Conservation (phyloP, 2,888 invertebrate species). For the Priapulus caudatus region DNA sequence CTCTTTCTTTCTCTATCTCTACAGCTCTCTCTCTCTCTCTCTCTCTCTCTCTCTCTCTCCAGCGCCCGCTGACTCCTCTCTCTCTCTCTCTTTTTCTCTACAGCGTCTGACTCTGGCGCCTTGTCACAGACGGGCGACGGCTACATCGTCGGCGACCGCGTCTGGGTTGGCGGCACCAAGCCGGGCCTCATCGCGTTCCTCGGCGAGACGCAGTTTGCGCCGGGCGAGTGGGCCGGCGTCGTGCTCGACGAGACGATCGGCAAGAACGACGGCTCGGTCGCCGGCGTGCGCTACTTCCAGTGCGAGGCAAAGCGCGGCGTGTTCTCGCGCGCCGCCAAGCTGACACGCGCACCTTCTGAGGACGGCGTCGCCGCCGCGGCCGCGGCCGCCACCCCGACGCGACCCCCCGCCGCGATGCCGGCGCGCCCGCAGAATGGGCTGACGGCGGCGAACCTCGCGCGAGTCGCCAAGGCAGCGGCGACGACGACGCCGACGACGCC, state of each 20-base stretch:
- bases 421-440: constrained; percentile 7
- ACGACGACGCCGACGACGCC: constrained; percentile 8
- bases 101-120: background rate
- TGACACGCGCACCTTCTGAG: constrained; percentile 39
- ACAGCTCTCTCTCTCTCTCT: too few species aligned
- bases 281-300: constrained; percentile 37
- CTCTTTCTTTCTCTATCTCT: too few species aligned
- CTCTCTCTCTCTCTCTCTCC: too few species aligned
- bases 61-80: too few species aligned
- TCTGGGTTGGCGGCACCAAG: constrained; percentile 51
- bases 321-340: constrained; percentile 53
- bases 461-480: constrained; percentile 6
- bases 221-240: constrained; percentile 32
- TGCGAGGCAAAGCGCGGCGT: constrained; percentile 38
- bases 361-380: constrained; percentile 15
- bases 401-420: constrained; percentile 7
- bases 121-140: constrained; percentile 66
- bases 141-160: constrained; percentile 85
- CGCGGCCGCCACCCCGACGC: constrained; percentile 18
- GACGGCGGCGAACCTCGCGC: background rate
- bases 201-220: constrained; percentile 38
- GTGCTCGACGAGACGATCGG: constrained; percentile 37
- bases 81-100: too few species aligned
- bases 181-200: constrained; percentile 37
- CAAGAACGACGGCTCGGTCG: constrained; percentile 39